Evolutionary conservation across 2,797 vertebrate species (phyloP), one percentile per base, ranked within the genome.

Genomic region (Carapus acus): DNA sequence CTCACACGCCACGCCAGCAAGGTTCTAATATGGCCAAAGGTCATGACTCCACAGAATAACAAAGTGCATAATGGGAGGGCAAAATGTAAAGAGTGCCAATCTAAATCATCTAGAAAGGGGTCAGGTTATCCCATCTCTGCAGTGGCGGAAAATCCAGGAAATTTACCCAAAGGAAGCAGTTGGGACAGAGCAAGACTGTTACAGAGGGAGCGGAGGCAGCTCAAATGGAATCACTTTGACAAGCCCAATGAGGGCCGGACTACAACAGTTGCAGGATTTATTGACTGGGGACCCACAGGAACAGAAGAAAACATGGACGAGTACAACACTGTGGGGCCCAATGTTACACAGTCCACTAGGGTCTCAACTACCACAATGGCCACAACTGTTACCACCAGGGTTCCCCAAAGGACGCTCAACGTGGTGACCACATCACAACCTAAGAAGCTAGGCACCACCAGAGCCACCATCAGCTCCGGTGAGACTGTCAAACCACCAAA

Each of bases 241-340:
- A 84, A 83, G 75, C 75, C 83, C 43, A 85, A 85, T 72, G 89
- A 89, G 41, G 84, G 86, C 49, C 84, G 85, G 81, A 89, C 87
- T 77, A 90, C 89, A 29, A 90, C 88, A 1, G 86, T 88, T 80
- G 82, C 89, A 33, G 88, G 84, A 81, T 90, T 83, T 87, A 91
- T 91, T 40, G 88, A 90, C 70, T 91, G 89, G 89, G 89, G 89
- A 48, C 89, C 89, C 43, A 91, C 89, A 2, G 88, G 88, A 41
- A 83, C 81, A 3, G 88, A 90, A 40, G 80, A 79, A 27, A 83
- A 73, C 19, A 34, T 69, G 8, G 85, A 89, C 14, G 82, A 83
- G 1, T 78, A 83, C n/a, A 65, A 75, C 43, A 85, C 80, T 70
- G 34, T 44, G 17, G 76, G 72, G 31, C 49, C 64, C 40, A 90